Conservation (phyloP, 2,113 vertebrate species). For the Anarrhichthys ocellatus region DNA sequence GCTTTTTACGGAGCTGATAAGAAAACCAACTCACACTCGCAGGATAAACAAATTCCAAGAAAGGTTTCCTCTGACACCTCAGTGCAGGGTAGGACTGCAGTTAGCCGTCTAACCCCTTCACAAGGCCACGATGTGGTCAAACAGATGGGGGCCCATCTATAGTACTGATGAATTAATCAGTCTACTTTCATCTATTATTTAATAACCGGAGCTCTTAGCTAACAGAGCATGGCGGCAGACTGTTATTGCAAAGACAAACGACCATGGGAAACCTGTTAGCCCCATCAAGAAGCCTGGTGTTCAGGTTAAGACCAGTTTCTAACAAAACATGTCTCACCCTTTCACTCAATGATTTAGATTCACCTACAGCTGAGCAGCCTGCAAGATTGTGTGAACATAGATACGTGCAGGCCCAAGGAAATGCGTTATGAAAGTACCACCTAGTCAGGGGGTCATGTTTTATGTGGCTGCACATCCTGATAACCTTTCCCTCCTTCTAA, state of each 20-base stretch:
- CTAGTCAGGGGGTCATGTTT: not conserved
- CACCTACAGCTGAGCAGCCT: not conserved
- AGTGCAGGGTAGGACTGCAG: conserved; percentile 9
- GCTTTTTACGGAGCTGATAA: conserved; percentile 21
- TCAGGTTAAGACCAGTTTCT: not conserved
- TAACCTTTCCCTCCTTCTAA: not conserved
- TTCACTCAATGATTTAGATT: not conserved
- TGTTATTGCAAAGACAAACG: conserved; percentile 44
- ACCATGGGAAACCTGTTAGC: conserved; percentile 22
- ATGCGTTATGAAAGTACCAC: not conserved
- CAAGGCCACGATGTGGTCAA: conserved; percentile 38
- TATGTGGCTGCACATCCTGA: not conserved
- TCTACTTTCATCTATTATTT: conserved; percentile 82
- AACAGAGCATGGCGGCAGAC: conserved; percentile 47
- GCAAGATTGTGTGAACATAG: not conserved
- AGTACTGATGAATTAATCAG: conserved; percentile 83
- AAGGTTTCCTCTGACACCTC: conserved; percentile 4
- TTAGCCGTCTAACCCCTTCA: conserved; percentile 41
- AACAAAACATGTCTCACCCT: not conserved
- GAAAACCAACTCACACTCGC: not conserved
- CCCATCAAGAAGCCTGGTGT: not conserved
- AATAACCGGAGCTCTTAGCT: conserved; percentile 60
- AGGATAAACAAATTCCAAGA: conserved; percentile 12
- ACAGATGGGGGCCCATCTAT: conserved; percentile 69
- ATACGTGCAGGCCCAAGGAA: not conserved